phyloP scores from a whole-genome alignment of 2,113 vertebrate species.

The Epinephelus moara region DNA sequence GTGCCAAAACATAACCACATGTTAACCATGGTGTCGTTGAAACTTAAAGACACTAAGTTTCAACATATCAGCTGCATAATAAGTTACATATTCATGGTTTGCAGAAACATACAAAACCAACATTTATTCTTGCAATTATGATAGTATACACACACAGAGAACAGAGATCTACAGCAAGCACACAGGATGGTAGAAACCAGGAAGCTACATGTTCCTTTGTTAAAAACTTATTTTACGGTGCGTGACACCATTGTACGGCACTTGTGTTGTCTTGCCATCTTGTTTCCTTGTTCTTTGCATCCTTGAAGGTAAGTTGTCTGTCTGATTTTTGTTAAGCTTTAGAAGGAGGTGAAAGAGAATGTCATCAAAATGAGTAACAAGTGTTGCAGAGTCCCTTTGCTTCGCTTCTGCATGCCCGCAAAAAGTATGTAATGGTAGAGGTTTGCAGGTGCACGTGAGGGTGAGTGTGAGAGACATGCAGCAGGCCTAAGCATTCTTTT shows the following conservation, averaged over 20 bases:
- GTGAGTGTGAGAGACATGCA: neutral
- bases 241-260: neutral
- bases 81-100: too few species aligned
- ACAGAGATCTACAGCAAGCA: neutral
- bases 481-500: neutral
- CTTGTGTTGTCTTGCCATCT: neutral
- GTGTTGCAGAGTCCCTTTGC: neutral
- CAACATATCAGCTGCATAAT: too few species aligned
- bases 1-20: too few species aligned
- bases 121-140: neutral
- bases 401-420: neutral
- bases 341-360: neutral
- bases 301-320: neutral
- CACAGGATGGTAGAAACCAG: neutral
- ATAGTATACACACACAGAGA: neutral
- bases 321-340: neutral
- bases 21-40: too few species aligned
- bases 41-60: too few species aligned
- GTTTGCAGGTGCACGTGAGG: fast-evolving
- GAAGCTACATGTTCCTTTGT: neutral
- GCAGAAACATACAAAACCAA: too few species aligned
- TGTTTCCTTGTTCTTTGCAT: neutral
- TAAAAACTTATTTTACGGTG: neutral
- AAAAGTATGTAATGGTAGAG: neutral
- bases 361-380: neutral